Conservation (phyloP, 2,888 invertebrate genomes). For the Cetonia aurata region DNA sequence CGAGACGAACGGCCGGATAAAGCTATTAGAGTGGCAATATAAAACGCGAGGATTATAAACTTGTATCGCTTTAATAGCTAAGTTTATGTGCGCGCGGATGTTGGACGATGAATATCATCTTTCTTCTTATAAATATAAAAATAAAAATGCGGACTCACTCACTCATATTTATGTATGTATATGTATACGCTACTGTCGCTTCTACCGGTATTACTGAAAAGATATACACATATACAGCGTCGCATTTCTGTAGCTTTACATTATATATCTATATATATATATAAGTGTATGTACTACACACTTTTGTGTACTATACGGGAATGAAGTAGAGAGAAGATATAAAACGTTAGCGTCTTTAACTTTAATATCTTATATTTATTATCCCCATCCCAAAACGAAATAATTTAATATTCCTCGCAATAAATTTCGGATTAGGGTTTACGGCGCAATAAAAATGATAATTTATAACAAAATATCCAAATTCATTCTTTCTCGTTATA, state of each 20-base stretch:
- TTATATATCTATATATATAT: no score
- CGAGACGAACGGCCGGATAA: constrained; percentile 53
- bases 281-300: constrained; percentile 27
- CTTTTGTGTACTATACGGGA: constrained; percentile 18
- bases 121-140: constrained; percentile 63
- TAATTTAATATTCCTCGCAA: constrained; percentile 68
- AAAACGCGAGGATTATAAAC: constrained; percentile 67
- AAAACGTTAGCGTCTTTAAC: constrained; percentile 63
- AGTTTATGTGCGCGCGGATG: constrained; percentile 64
- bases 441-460: constrained; percentile 67
- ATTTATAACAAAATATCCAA: constrained; percentile 68
- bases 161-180: constrained; percentile 23
- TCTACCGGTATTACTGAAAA: not conserved
- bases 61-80: constrained; percentile 66
- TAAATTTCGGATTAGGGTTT: constrained; percentile 68
- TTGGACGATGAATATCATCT: constrained; percentile 65
- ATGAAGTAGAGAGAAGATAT: constrained; percentile 52
- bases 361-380: constrained; percentile 68
- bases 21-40: constrained; percentile 62
- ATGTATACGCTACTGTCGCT: constrained; percentile 2
- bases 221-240: constrained; percentile 5
- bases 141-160: constrained; percentile 50
- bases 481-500: constrained; percentile 56
- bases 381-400: constrained; percentile 63
- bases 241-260: no score